phyloP scores from a whole-genome alignment of 2,888 invertebrate genomes.

The Cyrtodaria siliqua region DNA sequence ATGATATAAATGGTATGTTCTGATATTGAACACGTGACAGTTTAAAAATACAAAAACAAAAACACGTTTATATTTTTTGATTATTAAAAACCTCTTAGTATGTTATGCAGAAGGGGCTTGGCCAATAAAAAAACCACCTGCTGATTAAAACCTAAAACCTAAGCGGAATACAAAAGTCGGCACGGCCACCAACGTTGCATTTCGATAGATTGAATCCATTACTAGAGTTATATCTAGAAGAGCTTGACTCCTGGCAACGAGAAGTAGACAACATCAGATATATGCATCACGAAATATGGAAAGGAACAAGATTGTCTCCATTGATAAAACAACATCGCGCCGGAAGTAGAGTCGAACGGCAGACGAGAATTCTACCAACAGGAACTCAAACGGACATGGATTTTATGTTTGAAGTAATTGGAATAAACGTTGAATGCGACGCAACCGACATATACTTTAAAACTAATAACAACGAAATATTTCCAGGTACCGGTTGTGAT shows the following conservation, averaged over 20 bases:
- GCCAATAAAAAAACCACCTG: no score
- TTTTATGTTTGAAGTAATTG: slow-evolving; percentile 14
- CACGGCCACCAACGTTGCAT: no score
- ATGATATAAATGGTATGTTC: no score
- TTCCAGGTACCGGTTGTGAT: no score
- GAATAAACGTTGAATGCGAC: background rate
- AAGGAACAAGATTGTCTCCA: slow-evolving; percentile 20
- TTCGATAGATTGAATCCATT: no score
- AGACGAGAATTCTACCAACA: slow-evolving; percentile 36
- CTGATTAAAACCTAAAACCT: no score
- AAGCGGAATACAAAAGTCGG: no score
- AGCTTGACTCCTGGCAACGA: slow-evolving; percentile 42
- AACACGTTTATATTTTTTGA: no score
- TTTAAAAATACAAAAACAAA: no score
- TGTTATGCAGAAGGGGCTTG: no score
- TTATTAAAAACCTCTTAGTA: no score
- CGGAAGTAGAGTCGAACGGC: slow-evolving; percentile 49
- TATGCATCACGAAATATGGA: slow-evolving; percentile 52
- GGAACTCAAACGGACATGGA: slow-evolving; percentile 33
- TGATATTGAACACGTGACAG: no score
- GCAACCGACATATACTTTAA: background rate
- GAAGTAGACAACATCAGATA: slow-evolving; percentile 38
- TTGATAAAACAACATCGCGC: slow-evolving; percentile 48
- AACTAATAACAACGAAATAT: background rate
- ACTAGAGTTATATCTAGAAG: slow-evolving; percentile 16